Percentiles rank a stretch among this genome's conserved stretches.
Conservation (phyloP, 2,113 vertebrate species). For the Marmota monax region DNA sequence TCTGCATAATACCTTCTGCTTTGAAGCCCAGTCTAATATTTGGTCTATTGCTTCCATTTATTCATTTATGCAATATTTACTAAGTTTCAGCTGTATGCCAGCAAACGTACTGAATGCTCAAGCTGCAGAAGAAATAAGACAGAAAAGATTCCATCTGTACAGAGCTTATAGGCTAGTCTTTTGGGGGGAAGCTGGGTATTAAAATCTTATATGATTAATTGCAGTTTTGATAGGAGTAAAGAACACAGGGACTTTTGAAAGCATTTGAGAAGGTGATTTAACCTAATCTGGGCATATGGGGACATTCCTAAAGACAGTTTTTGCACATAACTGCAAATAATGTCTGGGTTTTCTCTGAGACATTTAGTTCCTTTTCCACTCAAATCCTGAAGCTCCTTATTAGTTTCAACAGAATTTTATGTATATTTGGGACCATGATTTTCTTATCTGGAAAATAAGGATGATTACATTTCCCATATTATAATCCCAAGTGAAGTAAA, state of each 20-base stretch:
- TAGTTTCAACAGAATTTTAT: not conserved
- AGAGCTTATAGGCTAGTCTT: not conserved
- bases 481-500: not conserved
- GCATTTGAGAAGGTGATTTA: not conserved
- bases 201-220: constrained; percentile 4
- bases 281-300: not conserved
- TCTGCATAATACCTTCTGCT: not conserved
- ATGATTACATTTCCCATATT: not conserved
- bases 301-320: not conserved
- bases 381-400: not conserved
- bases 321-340: not conserved
- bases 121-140: not conserved
- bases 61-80: not conserved
- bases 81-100: not conserved
- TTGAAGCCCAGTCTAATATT: not conserved
- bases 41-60: not conserved
- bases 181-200: not conserved
- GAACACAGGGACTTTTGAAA: not conserved
- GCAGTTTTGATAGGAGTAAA: not conserved
- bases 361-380: not conserved
- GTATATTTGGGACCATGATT: not conserved
- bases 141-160: not conserved
- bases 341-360: not conserved
- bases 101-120: not conserved
- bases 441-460: not conserved